Percentiles rank a stretch among this genome's conserved stretches.
These are phyloP conservation scores for Paraescarpia echinospica DNA, from an alignment of 1,140 invertebrate species.

Conservation along the genomic window DNA sequence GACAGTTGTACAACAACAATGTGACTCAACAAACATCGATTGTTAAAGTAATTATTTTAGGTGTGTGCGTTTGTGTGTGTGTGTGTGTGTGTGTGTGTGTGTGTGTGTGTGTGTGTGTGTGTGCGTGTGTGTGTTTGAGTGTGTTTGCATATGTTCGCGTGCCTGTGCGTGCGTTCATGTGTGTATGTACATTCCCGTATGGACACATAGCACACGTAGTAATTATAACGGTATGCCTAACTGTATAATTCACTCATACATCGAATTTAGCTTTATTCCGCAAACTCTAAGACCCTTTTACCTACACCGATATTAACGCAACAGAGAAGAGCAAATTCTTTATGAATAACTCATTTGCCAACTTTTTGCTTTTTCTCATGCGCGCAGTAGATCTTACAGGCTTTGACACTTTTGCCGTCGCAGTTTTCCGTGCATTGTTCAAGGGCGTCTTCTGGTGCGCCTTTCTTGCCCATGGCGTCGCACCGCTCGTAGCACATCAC, in stretches of 20 bases:
- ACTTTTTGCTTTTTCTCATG: background rate
- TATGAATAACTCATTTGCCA: background rate
- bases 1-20: no score
- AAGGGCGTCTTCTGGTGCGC: background rate
- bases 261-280: background rate
- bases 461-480: background rate
- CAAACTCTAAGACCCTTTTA: background rate
- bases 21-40: no score
- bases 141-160: no score
- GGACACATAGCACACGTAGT: no score
- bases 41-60: no score
- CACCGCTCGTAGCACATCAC: background rate
- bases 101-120: no score
- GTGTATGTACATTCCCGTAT: no score
- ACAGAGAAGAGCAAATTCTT: background rate
- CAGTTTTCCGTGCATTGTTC: background rate
- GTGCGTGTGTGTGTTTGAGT: no score
- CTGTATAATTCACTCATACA: background rate
- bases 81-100: no score
- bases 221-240: no score
- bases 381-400: background rate
- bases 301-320: background rate
- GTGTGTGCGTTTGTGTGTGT: no score
- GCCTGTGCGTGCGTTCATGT: no score
- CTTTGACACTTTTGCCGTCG: background rate